Base-by-base conservation (phyloP, 2,888 invertebrate species). In the Dione juno region DNA sequence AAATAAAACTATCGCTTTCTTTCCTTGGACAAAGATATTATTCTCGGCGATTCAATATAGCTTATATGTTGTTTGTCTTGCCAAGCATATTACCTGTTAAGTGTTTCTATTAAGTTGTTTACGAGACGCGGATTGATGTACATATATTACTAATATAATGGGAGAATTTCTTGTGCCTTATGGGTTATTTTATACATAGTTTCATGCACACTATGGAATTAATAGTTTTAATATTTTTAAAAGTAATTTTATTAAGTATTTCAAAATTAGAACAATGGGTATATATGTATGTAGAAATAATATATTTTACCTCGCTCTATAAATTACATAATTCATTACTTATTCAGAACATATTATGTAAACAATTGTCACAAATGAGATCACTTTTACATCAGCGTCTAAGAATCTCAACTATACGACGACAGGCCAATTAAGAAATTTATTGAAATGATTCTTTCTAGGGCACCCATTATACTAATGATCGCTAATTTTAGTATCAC, bases 381-480 rank as follows among this genome's bases (percentile, higher is more conserved):
- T 89, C 87, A 88, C 83, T 84, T 88, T 89, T 86, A 86, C 90
- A 88, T 91, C 92, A 90, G 79, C 83, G 84, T 81, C 81, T 76
- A 87, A 82, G 89, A 92, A 92, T 92, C 88, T 89, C 87, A 76
- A 84, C 84, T 75, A 79, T 84, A 81, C 79, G 78, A 84, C 84
- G 84, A 83, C 82, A 77, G 77, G 81, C 84, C 89, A 90, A 91
- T 92, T 92, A 92, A 90, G 88, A 88, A 88, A 92, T 92, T 89
- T 88, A 89, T 89, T 86, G 84, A 88, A 84, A 88, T 84, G 83
- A 83, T 84, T 83, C 79, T 86, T 88, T 88, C 85, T 89, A 85
- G 91, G 84, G 79, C 89, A 80, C 73, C 86, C 85, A 89, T 91
- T 90, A 88, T 79, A 75, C 83, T 90, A 90, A 90, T 87, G 88